phyloP scores from a whole-genome alignment of 2,888 invertebrate genomes.

The Heterodera filipjevi region DNA sequence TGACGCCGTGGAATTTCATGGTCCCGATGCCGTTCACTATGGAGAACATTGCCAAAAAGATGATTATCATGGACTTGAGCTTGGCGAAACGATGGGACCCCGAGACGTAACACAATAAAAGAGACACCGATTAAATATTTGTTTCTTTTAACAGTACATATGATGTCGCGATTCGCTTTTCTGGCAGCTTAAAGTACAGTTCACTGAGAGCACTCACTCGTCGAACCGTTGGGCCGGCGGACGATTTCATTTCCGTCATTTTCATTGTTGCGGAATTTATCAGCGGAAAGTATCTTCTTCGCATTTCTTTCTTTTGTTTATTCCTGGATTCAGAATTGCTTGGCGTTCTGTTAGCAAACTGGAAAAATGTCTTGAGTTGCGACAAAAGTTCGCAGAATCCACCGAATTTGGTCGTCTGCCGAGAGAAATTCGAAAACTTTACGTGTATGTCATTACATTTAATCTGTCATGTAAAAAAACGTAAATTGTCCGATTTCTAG shows the following conservation, averaged over 20 bases:
- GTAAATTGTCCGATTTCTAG: background rate
- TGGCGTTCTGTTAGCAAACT: background rate
- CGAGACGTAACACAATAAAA: constrained; percentile 3
- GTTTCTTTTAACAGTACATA: constrained; percentile 29
- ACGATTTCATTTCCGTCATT: constrained; percentile 44
- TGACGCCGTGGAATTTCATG: constrained; percentile 42
- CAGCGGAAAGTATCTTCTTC: constrained; percentile 34
- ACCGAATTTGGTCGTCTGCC: background rate
- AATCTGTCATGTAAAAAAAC: no score
- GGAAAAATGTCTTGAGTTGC: background rate
- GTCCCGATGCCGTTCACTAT: constrained; percentile 35
- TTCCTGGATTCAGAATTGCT: background rate
- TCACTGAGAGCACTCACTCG: constrained; percentile 38
- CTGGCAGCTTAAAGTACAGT: constrained; percentile 41
- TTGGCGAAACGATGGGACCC: constrained; percentile 35
- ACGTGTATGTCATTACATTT: background rate
- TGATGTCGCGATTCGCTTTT: constrained; percentile 32
- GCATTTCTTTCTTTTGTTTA: background rate
- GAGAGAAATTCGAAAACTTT: background rate
- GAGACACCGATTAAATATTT: background rate
- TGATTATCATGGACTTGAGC: constrained; percentile 40
- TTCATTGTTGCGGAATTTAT: constrained; percentile 44
- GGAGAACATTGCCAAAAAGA: constrained; percentile 20
- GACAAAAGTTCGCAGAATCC: background rate
- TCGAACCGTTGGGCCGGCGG: constrained; percentile 41